Conservation (phyloP, 2,113 vertebrate species). For the Dendropsophus ebraccatus region DNA sequence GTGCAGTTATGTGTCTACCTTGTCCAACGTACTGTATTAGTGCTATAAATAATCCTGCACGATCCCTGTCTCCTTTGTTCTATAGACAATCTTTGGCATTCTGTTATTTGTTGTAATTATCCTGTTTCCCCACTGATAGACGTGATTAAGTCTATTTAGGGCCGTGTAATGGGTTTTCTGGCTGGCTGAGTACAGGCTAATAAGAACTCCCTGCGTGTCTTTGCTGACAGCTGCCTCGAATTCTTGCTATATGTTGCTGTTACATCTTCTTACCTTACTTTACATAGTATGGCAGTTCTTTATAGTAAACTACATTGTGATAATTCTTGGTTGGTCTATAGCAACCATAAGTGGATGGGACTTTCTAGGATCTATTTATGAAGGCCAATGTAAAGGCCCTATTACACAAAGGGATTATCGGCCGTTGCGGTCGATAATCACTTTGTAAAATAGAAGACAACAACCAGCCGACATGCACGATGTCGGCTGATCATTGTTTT, state of each 20-base stretch:
- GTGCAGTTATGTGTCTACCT: constrained; percentile 16
- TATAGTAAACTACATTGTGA: neutral
- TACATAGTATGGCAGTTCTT: neutral
- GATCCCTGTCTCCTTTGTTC: constrained; percentile 53
- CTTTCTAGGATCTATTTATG: neutral
- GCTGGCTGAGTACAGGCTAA: constrained; percentile 96
- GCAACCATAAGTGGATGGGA: neutral
- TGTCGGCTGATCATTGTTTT: too few relatives aligned
- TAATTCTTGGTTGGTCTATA: neutral
- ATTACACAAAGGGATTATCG: too few relatives aligned
- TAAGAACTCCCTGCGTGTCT: constrained; percentile 83
- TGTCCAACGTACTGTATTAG: constrained; percentile 45
- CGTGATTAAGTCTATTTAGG: constrained; percentile 98
- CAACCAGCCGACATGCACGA: too few relatives aligned
- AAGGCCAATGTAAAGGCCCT: too few relatives aligned
- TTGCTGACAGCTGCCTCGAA: constrained; percentile 79
- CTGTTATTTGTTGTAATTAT: constrained; percentile 93
- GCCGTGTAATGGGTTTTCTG: constrained; percentile 99
- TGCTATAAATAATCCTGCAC: constrained; percentile 50
- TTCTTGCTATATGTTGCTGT: constrained; percentile 72
- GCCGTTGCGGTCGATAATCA: too few relatives aligned
- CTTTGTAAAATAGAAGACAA: too few relatives aligned
- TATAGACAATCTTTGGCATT: constrained; percentile 79
- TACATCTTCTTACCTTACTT: constrained; percentile 59
- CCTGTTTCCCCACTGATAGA: constrained; percentile 91